phyloP scores from a whole-genome alignment of 2,888 invertebrate species.

The Scaptomyza polygonia region DNA sequence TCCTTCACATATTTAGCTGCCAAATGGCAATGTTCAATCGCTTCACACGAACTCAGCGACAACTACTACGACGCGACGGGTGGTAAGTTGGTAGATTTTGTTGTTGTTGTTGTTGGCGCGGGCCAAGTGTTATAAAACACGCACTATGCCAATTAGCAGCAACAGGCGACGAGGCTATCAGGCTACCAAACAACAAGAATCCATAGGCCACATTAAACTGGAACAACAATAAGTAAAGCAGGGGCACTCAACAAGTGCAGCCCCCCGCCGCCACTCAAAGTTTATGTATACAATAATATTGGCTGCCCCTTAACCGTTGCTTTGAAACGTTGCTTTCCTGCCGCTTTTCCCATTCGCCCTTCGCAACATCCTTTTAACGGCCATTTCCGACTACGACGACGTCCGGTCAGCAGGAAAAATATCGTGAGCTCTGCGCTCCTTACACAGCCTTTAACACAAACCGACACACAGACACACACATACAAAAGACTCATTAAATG shows the following conservation, averaged over 20 bases:
- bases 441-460: slow-evolving; percentile 13
- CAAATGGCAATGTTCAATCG: slow-evolving; percentile 46
- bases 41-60: slow-evolving; percentile 18
- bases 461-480: not conserved
- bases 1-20: slow-evolving; percentile 28
- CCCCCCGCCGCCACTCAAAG: slow-evolving; percentile 56
- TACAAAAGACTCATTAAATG: slow-evolving; percentile 70
- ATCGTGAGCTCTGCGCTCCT: slow-evolving; percentile 32
- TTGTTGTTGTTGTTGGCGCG: slow-evolving; percentile 11
- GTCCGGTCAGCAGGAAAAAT: slow-evolving; percentile 64
- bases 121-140: slow-evolving; percentile 62
- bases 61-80: too few relatives aligned
- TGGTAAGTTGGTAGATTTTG: not conserved
- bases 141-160: slow-evolving; percentile 72
- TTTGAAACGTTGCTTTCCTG: slow-evolving; percentile 1
- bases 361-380: slow-evolving; percentile 68
- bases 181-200: slow-evolving; percentile 22
- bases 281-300: slow-evolving; percentile 70
- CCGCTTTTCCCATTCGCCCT: not conserved
- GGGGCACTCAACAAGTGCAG: slow-evolving; percentile 65
- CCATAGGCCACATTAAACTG: slow-evolving; percentile 11
- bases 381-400: slow-evolving; percentile 72
- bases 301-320: slow-evolving; percentile 32
- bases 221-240: slow-evolving; percentile 38
- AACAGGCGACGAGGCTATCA: slow-evolving; percentile 50